Evolutionary conservation across 2,888 invertebrate genomes (phyloP), one percentile per base, ranked within the genome.

Genomic region (Drosophila nr. perissopoda): DNA sequence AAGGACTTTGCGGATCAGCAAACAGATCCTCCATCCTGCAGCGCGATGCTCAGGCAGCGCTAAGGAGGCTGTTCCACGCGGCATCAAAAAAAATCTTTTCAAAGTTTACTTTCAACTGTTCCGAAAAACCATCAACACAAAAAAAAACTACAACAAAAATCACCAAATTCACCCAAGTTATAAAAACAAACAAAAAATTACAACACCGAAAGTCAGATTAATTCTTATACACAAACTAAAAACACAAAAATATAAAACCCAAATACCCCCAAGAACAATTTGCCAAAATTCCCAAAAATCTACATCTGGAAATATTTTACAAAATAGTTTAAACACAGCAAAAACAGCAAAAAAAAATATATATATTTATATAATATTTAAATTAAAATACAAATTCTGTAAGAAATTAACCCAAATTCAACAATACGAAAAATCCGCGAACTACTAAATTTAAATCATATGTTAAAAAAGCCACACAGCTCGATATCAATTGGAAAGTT

Each of bases 171-270:
- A 74, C 62, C 70, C 69, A 86, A 74, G 70, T 83, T 79, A 77
- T 59, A 70, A 77, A 48, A 49, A 74, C 76, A 70, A 66, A 29
- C 54, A 56, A 59, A 71, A 51, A 74, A 65, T 60, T 67, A 67
- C 73, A 70, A 31, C 63, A 82, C 76, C 88, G 63, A 91, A 91
- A 90, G 92, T 91, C 91, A 91, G 91, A 91, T 88, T 86, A 84
- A 80, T 81, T 86, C 68, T 74, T 89, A 81, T 82, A 60, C 48
- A 51, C 72, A 72, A 70, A 62, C 57, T 70, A 38, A 70, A 70
- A 70, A 36, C 54, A 61, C 67, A 66, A 68, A 69, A 49, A 48
- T 13, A 58, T 42, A 49, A 49, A 61, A 46, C 1, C 60, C 4
- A 16, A 42, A 63, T 51, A 38, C 36, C 25, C 40, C 54, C 36